Conservation (phyloP, 2,113 vertebrate genomes). For the Eubucco bourcierii region DNA sequence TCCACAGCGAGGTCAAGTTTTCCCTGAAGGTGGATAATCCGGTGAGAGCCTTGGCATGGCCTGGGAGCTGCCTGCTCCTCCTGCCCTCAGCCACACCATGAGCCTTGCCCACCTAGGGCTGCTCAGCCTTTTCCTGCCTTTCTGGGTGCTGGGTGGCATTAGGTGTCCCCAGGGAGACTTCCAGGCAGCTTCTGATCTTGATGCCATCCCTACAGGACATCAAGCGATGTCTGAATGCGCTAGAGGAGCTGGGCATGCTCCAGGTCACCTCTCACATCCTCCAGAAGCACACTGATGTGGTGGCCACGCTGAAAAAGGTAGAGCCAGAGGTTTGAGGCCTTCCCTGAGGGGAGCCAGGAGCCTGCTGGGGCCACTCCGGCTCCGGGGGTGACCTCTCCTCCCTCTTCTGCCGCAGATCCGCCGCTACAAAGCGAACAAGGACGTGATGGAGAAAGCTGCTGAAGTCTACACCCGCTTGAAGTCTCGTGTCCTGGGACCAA, state of each 20-base stretch:
- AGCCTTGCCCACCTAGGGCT: fast-evolving
- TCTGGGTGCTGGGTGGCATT: background rate
- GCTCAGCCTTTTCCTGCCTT: background rate
- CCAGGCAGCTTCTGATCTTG: background rate
- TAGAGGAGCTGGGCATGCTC: constrained; percentile 88
- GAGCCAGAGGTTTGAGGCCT: background rate
- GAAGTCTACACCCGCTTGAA: constrained; percentile 95
- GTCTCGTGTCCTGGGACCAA: constrained; percentile 89
- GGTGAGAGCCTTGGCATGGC: constrained; percentile 57
- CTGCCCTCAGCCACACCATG: fast-evolving
- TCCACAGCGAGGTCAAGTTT: constrained; percentile 96
- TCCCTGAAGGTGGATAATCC: constrained; percentile 96
- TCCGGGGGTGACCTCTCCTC: background rate
- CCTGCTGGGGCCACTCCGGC: background rate
- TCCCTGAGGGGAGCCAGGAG: fast-evolving
- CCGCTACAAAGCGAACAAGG: constrained; percentile 93
- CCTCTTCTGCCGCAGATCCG: constrained; percentile 81
- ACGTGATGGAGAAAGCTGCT: constrained; percentile 93
- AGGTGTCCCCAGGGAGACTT: background rate
- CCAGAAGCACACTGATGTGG: constrained; percentile 95
- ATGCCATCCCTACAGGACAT: constrained; percentile 80
- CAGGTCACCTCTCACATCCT: constrained; percentile 96
- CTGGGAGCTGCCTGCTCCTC: background rate
- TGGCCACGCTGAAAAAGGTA: constrained; percentile 96
- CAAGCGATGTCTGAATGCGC: constrained; percentile 87